phyloP scores from a whole-genome alignment of 2,113 vertebrate genomes.

The Piaya cayana region DNA sequence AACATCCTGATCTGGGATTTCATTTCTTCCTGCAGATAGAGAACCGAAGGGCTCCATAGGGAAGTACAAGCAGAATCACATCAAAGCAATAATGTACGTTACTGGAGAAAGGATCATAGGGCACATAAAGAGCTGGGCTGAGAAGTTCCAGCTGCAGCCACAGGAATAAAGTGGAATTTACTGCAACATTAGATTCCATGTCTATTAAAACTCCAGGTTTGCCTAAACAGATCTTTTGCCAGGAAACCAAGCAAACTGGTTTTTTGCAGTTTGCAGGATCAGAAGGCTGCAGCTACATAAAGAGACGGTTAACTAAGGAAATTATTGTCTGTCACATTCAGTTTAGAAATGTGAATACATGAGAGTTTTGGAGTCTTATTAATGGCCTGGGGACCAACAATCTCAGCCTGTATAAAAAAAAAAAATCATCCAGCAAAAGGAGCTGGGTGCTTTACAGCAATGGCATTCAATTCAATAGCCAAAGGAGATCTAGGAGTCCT shows the following conservation, averaged over 20 bases:
- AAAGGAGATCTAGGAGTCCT: slow-evolving; percentile 12
- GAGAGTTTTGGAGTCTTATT: neutral
- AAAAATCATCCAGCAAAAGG: neutral
- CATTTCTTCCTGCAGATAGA: neutral
- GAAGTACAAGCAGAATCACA: neutral
- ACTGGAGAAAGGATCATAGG: neutral
- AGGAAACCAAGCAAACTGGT: neutral
- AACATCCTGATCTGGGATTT: neutral
- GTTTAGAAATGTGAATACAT: neutral
- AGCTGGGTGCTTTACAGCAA: neutral
- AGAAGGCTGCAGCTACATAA: neutral
- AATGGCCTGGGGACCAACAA: neutral
- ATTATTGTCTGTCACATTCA: neutral
- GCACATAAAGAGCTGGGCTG: neutral
- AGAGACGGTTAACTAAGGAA: neutral
- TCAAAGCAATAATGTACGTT: neutral
- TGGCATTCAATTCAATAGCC: neutral
- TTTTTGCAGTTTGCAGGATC: neutral
- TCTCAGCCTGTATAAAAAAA: neutral
- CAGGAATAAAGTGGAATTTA: neutral
- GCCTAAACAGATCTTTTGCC: neutral
- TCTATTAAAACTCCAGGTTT: neutral
- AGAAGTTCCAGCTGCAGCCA: neutral
- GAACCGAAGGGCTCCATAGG: neutral
- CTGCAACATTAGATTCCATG: accelerated